Evolutionary conservation across 2,797 vertebrate species (phyloP).

Genomic region (Falco peregrinus): DNA sequence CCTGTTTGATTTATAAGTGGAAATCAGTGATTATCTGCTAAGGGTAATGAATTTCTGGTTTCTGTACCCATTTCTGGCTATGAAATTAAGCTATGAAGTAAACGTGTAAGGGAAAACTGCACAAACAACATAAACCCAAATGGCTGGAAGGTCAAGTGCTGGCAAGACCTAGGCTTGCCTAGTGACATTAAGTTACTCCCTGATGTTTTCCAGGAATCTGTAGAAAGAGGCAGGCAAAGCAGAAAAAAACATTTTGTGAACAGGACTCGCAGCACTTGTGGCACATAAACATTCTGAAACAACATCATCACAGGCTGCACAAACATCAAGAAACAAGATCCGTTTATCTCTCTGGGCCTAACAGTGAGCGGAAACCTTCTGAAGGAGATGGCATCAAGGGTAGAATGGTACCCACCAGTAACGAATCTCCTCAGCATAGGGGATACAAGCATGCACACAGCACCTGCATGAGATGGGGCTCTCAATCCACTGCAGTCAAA

Average conservation of each 20-base stretch:
- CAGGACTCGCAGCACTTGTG: background rate
- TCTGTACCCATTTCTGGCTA: background rate
- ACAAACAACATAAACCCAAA: background rate
- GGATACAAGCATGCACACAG: background rate
- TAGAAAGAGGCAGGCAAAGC: background rate
- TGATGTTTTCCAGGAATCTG: conserved; percentile 1
- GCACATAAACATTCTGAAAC: background rate
- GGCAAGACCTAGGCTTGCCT: background rate
- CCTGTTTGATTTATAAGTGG: background rate
- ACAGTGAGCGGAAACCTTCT: background rate
- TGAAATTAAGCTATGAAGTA: background rate
- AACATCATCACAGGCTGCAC: background rate
- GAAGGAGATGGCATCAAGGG: background rate
- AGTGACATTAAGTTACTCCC: background rate
- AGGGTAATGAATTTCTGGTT: background rate
- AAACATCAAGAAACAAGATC: background rate
- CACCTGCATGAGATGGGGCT: background rate
- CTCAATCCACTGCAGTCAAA: background rate
- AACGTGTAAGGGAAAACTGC: background rate
- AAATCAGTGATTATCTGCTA: background rate
- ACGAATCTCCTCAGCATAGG: rapidly evolving
- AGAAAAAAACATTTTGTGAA: background rate
- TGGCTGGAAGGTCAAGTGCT: background rate
- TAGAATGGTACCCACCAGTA: background rate
- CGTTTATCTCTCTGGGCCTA: background rate